Percentiles rank a stretch among this genome's conserved stretches.
phyloP scores from a whole-genome alignment of 2,113 vertebrate species.

The Ceyx margarethae region DNA sequence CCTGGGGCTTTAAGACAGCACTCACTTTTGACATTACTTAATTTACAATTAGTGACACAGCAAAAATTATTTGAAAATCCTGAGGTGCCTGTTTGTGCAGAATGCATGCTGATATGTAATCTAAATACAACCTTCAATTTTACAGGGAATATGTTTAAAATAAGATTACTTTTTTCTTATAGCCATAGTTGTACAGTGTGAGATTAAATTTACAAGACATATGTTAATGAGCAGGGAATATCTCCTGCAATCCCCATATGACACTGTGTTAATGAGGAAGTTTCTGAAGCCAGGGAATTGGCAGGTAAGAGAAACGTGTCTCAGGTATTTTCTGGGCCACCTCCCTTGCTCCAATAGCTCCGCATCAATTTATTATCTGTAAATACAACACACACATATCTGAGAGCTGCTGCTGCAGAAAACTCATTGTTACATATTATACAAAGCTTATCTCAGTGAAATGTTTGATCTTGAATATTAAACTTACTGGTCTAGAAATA shows the following conservation, averaged over 20 bases:
- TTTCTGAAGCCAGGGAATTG: neutral
- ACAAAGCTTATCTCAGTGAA: neutral
- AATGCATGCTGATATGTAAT: neutral
- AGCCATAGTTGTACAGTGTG: neutral
- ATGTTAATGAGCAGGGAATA: neutral
- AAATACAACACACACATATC: accelerated
- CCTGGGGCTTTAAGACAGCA: neutral
- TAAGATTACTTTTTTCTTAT: neutral
- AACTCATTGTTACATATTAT: neutral
- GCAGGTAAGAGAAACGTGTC: neutral
- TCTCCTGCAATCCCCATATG: neutral
- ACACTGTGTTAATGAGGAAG: neutral
- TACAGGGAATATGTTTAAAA: neutral
- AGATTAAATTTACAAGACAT: neutral
- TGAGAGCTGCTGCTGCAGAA: neutral
- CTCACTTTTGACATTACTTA: neutral
- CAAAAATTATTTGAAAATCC: neutral
- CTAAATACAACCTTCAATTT: neutral
- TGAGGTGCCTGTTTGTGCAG: neutral
- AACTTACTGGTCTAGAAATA: neutral
- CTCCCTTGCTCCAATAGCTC: neutral
- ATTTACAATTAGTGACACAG: neutral
- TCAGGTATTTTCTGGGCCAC: neutral
- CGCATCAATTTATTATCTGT: neutral
- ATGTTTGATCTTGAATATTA: neutral